A percentile compares a stretch with the other conserved stretches of the same genome.
Evolutionary conservation across 2,888 invertebrate species (phyloP).

Genomic region (Oligia latruncula): DNA sequence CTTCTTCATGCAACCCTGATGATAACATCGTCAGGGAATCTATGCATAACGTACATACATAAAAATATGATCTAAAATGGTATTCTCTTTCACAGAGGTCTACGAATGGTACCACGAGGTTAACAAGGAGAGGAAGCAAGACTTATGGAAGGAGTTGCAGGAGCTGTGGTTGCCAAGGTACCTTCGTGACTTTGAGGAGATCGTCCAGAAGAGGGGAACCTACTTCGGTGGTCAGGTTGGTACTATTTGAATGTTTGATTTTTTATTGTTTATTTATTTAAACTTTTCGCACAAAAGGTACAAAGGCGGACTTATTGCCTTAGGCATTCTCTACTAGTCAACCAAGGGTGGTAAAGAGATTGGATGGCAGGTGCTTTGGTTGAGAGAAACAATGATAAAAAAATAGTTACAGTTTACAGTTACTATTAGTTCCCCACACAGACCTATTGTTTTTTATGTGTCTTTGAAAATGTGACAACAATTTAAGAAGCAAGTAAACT

Average conservation of each 20-base stretch:
- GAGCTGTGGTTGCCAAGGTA: conserved; percentile 34
- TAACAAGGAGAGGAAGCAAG: conserved; percentile 40
- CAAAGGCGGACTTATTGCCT: too few species aligned
- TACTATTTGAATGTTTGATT: background rate
- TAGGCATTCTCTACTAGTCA: too few species aligned
- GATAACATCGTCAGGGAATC: background rate
- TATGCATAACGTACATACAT: background rate
- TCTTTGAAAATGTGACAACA: background rate
- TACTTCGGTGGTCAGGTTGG: conserved; percentile 59
- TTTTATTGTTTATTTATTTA: too few species aligned
- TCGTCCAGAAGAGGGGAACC: conserved; percentile 70
- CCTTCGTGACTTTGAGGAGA: conserved; percentile 50
- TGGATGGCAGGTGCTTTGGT: too few species aligned
- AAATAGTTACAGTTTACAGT: background rate
- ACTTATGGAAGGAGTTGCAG: conserved; percentile 27
- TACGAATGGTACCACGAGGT: conserved; percentile 55
- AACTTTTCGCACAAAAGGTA: too few species aligned
- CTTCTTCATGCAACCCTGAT: too few species aligned
- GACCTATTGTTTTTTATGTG: background rate
- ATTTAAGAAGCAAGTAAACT: background rate
- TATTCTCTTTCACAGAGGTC: conserved; percentile 27
- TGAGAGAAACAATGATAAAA: too few species aligned
- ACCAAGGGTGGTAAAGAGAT: too few species aligned
- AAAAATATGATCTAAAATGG: background rate
- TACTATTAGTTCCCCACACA: background rate